Conservation (phyloP, 2,797 vertebrate species). For the Carduelis carduelis region DNA sequence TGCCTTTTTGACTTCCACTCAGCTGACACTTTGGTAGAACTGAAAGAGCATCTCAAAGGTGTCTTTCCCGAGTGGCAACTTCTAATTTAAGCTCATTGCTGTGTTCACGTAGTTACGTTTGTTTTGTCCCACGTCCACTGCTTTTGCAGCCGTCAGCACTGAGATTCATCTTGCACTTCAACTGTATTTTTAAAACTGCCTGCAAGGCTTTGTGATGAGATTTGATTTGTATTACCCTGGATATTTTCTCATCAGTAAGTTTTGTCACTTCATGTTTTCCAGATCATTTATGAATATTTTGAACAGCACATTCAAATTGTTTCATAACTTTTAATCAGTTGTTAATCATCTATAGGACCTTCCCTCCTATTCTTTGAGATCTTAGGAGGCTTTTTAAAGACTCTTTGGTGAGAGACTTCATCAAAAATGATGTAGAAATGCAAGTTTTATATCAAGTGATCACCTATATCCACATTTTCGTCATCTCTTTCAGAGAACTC, state of each 20-base stretch:
- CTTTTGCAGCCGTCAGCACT: background rate
- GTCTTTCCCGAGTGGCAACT: background rate
- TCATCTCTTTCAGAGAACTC: background rate
- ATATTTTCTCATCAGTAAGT: background rate
- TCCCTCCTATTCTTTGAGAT: background rate
- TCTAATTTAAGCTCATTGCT: background rate
- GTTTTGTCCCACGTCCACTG: background rate
- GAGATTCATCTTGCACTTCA: background rate
- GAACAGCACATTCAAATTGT: background rate
- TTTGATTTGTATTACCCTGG: background rate
- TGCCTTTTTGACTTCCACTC: background rate
- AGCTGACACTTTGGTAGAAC: background rate
- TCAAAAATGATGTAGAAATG: background rate
- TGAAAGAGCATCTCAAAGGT: background rate
- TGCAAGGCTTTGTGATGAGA: background rate
- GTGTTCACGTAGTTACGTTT: fast-evolving
- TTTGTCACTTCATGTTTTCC: background rate
- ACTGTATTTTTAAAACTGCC: background rate
- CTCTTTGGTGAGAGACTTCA: background rate
- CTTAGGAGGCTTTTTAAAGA: background rate
- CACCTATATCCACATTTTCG: background rate
- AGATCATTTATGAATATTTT: background rate
- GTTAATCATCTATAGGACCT: background rate
- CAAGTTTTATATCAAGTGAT: background rate
- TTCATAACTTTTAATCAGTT: background rate